A percentile compares a stretch with the other conserved stretches of the same genome.
Evolutionary conservation across 2,797 vertebrate genomes (phyloP).

Genomic region (Synanceia verrucosa): DNA sequence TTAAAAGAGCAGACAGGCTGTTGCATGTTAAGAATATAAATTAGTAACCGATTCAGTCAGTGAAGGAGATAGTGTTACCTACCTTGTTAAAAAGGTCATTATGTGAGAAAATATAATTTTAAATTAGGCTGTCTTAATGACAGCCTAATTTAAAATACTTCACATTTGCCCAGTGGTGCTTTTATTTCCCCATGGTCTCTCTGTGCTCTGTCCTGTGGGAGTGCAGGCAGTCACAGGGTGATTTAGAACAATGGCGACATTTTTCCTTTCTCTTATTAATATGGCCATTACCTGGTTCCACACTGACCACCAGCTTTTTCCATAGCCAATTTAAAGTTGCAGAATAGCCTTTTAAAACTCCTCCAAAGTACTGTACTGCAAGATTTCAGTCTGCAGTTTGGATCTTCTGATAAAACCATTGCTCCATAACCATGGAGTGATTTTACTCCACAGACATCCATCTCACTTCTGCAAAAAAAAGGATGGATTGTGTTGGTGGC

Average conservation of each 20-base stretch:
- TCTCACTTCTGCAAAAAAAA: slow-evolving; percentile 23
- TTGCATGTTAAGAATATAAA: slow-evolving; percentile 34
- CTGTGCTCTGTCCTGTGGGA: not conserved
- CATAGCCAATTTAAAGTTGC: slow-evolving; percentile 58
- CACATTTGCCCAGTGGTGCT: slow-evolving; percentile 23
- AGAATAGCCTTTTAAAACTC: slow-evolving; percentile 30
- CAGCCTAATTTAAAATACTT: no score
- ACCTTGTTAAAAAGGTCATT: slow-evolving; percentile 24
- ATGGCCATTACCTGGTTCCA: slow-evolving; percentile 41
- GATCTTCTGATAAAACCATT: slow-evolving; percentile 36
- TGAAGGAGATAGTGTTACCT: slow-evolving; percentile 16
- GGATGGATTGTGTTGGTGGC: not conserved
- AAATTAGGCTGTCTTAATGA: slow-evolving; percentile 35
- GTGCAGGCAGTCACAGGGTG: slow-evolving; percentile 21
- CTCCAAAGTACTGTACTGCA: slow-evolving; percentile 17
- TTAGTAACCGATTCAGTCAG: slow-evolving; percentile 1
- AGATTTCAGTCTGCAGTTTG: not conserved
- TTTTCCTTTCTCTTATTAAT: slow-evolving; percentile 50
- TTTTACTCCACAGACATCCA: slow-evolving; percentile 25
- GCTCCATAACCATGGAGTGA: slow-evolving; percentile 29
- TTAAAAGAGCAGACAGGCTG: slow-evolving; percentile 17
- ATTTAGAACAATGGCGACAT: slow-evolving; percentile 44
- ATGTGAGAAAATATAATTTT: slow-evolving; percentile 27
- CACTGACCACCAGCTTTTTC: slow-evolving; percentile 39
- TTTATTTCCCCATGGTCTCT: slow-evolving; percentile 17